Conservation (phyloP, 2,113 vertebrate species). For the Ceyx melanurus region DNA sequence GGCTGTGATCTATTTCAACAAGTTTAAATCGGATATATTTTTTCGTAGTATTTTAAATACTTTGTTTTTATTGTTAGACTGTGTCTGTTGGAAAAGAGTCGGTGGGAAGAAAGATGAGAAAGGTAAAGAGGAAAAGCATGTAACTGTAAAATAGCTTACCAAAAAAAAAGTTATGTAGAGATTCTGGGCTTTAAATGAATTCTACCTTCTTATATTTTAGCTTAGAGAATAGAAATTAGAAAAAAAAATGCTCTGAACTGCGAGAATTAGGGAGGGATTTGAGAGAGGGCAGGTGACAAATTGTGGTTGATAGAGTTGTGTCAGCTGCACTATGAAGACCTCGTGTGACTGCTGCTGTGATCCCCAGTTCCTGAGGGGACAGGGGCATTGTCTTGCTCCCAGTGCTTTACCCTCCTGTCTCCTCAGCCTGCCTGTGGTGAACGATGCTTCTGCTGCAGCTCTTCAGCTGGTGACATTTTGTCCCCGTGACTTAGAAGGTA, state of each 20-base stretch:
- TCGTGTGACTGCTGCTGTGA: accelerated
- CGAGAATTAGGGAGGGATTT: neutral
- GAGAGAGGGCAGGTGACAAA: neutral
- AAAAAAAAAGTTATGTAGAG: neutral
- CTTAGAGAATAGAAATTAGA: neutral
- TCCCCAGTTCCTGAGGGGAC: neutral
- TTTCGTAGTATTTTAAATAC: slow-evolving; percentile 6
- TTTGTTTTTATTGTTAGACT: slow-evolving; percentile 42
- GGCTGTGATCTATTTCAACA: neutral
- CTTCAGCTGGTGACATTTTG: neutral
- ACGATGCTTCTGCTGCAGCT: accelerated
- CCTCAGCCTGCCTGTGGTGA: accelerated
- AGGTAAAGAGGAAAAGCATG: slow-evolving; percentile 23
- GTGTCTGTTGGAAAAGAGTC: slow-evolving; percentile 36
- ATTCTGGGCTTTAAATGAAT: neutral
- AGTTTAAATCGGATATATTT: neutral
- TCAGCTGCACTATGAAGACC: neutral
- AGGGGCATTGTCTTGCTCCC: accelerated
- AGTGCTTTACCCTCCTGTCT: neutral
- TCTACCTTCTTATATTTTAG: neutral
- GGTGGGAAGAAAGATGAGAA: slow-evolving; percentile 49
- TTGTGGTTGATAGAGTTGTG: neutral
- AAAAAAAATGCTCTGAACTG: neutral
- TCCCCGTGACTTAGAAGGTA: neutral
- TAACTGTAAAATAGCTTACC: slow-evolving; percentile 12